phyloP scores from a whole-genome alignment of 2,113 vertebrate species.

The Notothenia rossii region DNA sequence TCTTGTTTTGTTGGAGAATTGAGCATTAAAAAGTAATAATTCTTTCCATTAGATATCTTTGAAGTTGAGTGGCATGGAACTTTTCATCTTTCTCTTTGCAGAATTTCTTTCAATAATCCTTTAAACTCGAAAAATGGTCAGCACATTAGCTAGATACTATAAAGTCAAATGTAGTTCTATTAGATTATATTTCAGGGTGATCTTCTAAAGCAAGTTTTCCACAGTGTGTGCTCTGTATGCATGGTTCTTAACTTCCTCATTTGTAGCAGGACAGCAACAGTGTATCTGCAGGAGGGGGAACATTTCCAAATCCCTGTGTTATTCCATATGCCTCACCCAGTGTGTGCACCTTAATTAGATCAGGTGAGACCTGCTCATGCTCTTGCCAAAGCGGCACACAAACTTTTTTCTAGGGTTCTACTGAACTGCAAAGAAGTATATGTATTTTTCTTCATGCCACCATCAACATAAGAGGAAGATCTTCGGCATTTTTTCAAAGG shows the following conservation, averaged over 20 bases:
- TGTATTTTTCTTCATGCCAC: background rate
- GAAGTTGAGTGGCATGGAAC: background rate
- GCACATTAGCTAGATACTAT: background rate
- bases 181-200: background rate
- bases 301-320: conserved; percentile 30
- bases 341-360: conserved; percentile 44
- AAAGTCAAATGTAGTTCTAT: background rate
- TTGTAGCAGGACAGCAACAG: background rate
- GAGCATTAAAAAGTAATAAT: too few species aligned
- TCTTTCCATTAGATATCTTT: too few species aligned
- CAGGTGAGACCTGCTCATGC: background rate
- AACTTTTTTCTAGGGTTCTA: background rate
- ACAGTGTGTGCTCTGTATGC: background rate
- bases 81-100: background rate
- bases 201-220: background rate
- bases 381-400: conserved; percentile 18
- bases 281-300: conserved; percentile 19
- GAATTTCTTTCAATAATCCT: background rate
- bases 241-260: background rate
- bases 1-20: too few species aligned
- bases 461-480: background rate
- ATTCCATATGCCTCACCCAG: conserved; percentile 20
- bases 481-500: background rate
- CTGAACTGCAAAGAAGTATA: background rate
- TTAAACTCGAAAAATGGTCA: background rate